Percentiles rank a stretch among this genome's conserved stretches.
phyloP scores from a whole-genome alignment of 2,888 invertebrate species.

The Lapara coniferarum region DNA sequence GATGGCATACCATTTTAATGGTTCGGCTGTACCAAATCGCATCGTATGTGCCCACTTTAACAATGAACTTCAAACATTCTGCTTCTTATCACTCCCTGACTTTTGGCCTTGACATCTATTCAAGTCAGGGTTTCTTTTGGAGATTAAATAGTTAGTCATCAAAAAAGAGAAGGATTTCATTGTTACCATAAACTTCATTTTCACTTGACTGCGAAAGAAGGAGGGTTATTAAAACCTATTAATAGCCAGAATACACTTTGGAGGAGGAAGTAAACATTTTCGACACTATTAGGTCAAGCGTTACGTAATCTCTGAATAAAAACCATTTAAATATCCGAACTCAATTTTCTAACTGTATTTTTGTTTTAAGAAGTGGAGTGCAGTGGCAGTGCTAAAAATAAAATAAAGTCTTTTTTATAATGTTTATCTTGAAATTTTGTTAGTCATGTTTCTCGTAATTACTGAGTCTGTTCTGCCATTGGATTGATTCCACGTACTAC shows the following conservation, averaged over 20 bases:
- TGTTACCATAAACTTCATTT: background rate
- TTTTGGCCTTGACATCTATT: background rate
- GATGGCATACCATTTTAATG: too few species aligned
- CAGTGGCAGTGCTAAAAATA: too few species aligned
- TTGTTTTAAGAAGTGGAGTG: background rate
- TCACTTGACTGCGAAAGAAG: too few species aligned
- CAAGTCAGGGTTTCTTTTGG: too few species aligned
- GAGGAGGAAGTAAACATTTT: conserved; percentile 18
- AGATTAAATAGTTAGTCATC: too few species aligned
- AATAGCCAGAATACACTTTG: too few species aligned
- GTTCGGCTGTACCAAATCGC: too few species aligned
- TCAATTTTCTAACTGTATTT: background rate
- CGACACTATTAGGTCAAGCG: conserved; percentile 21
- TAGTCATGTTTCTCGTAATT: background rate
- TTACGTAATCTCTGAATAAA: conserved; percentile 14
- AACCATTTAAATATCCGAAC: background rate
- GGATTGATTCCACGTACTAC: background rate
- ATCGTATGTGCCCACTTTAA: too few species aligned
- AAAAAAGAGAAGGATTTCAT: background rate
- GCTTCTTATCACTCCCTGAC: too few species aligned
- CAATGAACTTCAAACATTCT: conserved; percentile 12
- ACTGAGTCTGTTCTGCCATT: background rate
- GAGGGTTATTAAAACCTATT: background rate
- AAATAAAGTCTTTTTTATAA: background rate
- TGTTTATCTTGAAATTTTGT: background rate